Evolutionary conservation across 2,113 vertebrate genomes (phyloP), one percentile per base, ranked within the genome.

Genomic region (Odocoileus hemionus): DNA sequence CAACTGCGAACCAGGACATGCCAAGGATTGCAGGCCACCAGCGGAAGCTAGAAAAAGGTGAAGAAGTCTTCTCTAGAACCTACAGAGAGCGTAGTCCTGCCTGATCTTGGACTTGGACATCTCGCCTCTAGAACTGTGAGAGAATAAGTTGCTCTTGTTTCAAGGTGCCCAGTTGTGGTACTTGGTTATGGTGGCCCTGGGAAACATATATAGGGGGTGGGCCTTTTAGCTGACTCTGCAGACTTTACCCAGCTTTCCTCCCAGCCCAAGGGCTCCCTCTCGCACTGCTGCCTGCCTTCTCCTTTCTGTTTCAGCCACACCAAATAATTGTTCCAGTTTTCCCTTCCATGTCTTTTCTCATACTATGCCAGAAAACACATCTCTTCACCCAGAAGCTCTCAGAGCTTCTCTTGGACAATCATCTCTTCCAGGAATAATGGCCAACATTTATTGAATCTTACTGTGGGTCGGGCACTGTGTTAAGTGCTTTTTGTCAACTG

Each of bases 341-440:
- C 50, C 43, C 50, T 39, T 80, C 45, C 15, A 0, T 1, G 19
- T 26, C 36, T 55, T 80, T 7, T 33, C 74, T 70, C n/a, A 2
- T 26, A 55, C 28, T n/a, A 17, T n/a, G 30, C 67, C 43, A 52
- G 57, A 91, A 95, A 45, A 60, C 15, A 79, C 10, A 26, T 21
- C 85, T 54, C 30, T 89, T 87, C 14, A 74, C 67, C 39, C 7
- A 6, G 33, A 9, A 26, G 17, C 52, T 60, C 60, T 36, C 67
- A 84, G 91, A 64, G 33, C 54, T 61, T 94, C 60, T 76, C 76
- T 67, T 15, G 67, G 86, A 74, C 9, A 19, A 47, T 76, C n/a
- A 17, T 82, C 86, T 91, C 67, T 95, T 93, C 82, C 61, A 39
- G 87, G 55, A 86, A 47, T 84, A 64, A 92, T 3, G 90, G 64